These are phyloP conservation scores for Candoia aspera DNA, from an alignment of 2,113 vertebrate genomes.

Conservation along the genomic window DNA sequence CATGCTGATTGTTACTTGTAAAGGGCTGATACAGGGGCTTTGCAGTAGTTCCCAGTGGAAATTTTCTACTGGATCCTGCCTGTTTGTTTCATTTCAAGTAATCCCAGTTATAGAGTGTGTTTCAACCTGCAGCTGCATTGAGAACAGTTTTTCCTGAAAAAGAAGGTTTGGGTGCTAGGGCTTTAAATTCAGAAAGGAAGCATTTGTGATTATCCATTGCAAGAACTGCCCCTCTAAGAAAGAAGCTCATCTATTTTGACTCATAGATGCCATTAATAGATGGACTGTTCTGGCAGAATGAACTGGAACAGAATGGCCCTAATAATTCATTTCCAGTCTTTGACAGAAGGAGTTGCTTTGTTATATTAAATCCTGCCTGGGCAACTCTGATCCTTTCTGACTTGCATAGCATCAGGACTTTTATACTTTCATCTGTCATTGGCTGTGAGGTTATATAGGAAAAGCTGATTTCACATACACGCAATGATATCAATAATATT, in stretches of 20 bases:
- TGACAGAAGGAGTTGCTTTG: slow-evolving; percentile 50
- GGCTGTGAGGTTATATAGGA: slow-evolving; percentile 26
- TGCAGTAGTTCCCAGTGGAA: background rate
- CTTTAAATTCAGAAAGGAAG: slow-evolving; percentile 54
- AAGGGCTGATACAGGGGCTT: background rate
- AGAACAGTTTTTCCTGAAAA: slow-evolving; percentile 47
- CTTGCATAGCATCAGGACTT: slow-evolving; percentile 7
- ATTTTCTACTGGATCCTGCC: background rate
- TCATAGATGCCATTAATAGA: slow-evolving; percentile 57
- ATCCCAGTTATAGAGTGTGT: background rate
- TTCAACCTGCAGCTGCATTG: slow-evolving; percentile 46
- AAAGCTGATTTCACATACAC: slow-evolving; percentile 5
- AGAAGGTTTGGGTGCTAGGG: slow-evolving; percentile 6
- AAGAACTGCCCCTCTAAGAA: slow-evolving; percentile 1
- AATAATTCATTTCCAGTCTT: slow-evolving; percentile 70
- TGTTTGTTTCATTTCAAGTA: background rate
- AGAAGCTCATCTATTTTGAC: slow-evolving; percentile 47
- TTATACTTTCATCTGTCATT: slow-evolving; percentile 52
- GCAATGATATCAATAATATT: slow-evolving; percentile 26
- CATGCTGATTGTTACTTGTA: background rate
- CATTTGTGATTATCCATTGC: slow-evolving; percentile 7
- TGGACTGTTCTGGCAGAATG: slow-evolving; percentile 64
- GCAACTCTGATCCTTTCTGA: slow-evolving; percentile 31
- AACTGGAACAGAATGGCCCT: slow-evolving; percentile 62
- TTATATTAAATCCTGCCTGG: slow-evolving; percentile 37